Evolutionary conservation across 1,140 invertebrate genomes (phyloP).

Genomic region (Colletes gigas): DNA sequence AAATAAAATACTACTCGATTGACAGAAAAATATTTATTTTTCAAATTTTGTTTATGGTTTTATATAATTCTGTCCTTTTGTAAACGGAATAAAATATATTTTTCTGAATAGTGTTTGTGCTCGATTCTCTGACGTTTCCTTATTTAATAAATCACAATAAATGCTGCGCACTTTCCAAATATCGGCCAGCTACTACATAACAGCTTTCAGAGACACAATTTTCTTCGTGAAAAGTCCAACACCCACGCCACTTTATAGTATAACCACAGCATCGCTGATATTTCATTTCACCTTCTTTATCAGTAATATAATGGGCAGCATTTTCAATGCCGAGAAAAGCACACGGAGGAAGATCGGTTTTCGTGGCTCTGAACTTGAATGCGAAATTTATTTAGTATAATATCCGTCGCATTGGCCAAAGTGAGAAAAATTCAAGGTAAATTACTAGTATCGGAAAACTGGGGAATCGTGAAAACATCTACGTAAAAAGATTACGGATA

Average conservation of each 20-base stretch:
- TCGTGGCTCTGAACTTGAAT: neutral
- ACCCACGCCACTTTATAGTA: neutral
- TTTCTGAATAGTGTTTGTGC: too few relatives aligned
- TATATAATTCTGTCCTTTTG: too few relatives aligned
- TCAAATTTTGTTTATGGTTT: too few relatives aligned
- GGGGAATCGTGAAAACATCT: neutral
- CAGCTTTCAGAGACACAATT: too few relatives aligned
- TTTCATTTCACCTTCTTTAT: neutral
- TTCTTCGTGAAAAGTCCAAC: too few relatives aligned
- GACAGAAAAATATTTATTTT: slow-evolving; percentile 26
- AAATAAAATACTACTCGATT: slow-evolving; percentile 44
- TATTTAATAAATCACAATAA: too few relatives aligned
- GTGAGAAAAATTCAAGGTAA: neutral
- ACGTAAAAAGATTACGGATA: too few relatives aligned
- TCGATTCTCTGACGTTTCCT: too few relatives aligned
- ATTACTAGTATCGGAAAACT: neutral
- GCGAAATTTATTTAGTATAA: neutral
- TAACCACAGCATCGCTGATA: neutral
- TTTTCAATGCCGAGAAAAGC: neutral
- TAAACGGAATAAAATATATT: slow-evolving; percentile 10
- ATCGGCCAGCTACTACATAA: too few relatives aligned
- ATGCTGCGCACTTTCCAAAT: too few relatives aligned
- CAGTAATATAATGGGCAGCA: neutral
- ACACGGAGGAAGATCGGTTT: neutral
- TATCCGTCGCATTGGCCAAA: too few relatives aligned